phyloP scores from a whole-genome alignment of 1,140 invertebrate species.

The Riptortus pedestris region DNA sequence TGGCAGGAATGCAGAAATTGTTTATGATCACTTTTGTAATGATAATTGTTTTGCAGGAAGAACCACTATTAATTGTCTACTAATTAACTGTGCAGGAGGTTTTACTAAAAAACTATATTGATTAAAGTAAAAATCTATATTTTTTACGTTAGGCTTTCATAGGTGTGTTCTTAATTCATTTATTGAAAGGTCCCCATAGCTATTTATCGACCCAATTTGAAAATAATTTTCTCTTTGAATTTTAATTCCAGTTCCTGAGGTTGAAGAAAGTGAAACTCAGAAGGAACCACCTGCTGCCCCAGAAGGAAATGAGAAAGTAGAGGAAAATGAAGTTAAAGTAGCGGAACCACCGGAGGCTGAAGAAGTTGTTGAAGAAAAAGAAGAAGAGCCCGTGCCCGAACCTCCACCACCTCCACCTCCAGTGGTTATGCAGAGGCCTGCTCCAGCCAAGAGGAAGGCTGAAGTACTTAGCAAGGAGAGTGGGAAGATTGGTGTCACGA shows the following conservation, averaged over 20 bases:
- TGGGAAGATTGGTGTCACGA: constrained; percentile 79
- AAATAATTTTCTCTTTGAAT: no score
- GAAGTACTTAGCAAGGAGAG: constrained; percentile 70
- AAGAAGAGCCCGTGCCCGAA: constrained; percentile 30
- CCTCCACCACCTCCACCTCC: background rate
- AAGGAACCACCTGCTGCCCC: constrained; percentile 6
- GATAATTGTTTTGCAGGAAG: no score
- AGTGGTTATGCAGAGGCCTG: constrained; percentile 18
- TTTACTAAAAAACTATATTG: no score
- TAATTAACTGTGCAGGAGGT: no score
- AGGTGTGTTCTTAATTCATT: no score
- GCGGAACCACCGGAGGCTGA: constrained; percentile 31
- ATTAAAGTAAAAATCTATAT: no score
- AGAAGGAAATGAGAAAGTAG: constrained; percentile 18
- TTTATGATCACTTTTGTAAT: no score
- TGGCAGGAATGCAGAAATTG: no score
- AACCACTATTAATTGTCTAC: no score
- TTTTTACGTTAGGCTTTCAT: no score
- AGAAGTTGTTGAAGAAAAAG: constrained; percentile 41
- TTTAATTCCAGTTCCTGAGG: background rate
- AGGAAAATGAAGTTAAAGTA: constrained; percentile 19
- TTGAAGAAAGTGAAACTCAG: constrained; percentile 6
- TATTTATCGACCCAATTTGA: no score
- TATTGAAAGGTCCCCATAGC: no score
- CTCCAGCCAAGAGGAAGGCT: constrained; percentile 67